Base-by-base conservation (phyloP, 2,888 invertebrate genomes). In the Hoplodrina blanda region DNA sequence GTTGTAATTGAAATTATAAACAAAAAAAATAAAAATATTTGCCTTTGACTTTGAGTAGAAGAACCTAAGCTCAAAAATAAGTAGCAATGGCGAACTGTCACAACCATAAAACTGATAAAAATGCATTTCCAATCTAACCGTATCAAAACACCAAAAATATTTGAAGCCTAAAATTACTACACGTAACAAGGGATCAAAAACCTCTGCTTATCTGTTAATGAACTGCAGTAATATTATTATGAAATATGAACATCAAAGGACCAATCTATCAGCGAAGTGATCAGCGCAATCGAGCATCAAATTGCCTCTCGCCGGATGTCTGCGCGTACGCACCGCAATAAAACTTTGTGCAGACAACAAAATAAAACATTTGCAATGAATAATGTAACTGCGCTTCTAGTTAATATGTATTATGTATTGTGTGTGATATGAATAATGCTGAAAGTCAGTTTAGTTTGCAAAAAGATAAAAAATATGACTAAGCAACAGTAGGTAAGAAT, bases 221-320 rank as follows among this genome's bases (percentile, higher is more conserved):
- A 73, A 70, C 62, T 60, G 53, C 56, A 67, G 50, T 63, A 63
- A 54, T 41, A 13, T 41, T 41, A 73, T 81, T 53, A 81, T 78
- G 73, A 82, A 66, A 69, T 76, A 73, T 69, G 59, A 67, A 88
- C 87, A 90, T 92, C 91, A 92, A 91, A 91, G 80, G 83, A 82
- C 79, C 84, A 85, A 83, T 80, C 78, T 82, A 87, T 81, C 82
- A 80, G 73, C 68, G 41, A 77, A 85, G 85, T 87, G 85, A 89
- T 92, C 90, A 87, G 82, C 85, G 85, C 64, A 85, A 91, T 93
- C 87, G 85, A 89, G 88, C 93, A 90, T 86, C 88, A 93, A 93
- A 93, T 93, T 91, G 92, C 87, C 66, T 78, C 63, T 62, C 76
- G 89, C 91, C 93, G 93, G 94, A 92, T 91, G 91, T 91, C 89